A percentile compares a stretch with the other conserved stretches of the same genome.
phyloP scores from a whole-genome alignment of 2,797 vertebrate genomes.

The Spondyliosoma cantharus region DNA sequence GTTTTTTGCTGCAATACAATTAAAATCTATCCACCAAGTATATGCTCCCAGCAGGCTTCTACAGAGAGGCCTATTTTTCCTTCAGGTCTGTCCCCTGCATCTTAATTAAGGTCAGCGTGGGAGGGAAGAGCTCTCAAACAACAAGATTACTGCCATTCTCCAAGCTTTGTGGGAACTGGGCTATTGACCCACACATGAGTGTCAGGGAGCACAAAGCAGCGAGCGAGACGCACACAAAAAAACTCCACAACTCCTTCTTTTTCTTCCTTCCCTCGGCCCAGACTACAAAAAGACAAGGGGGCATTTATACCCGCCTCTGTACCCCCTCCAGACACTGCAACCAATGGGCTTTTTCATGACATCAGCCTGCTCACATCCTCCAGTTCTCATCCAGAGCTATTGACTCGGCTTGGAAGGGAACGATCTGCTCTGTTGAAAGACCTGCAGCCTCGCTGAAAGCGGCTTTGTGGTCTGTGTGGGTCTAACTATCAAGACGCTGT shows the following conservation, averaged over 20 bases:
- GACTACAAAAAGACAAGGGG: slow-evolving; percentile 70
- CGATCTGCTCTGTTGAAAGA: slow-evolving; percentile 66
- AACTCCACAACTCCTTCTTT: slow-evolving; percentile 54
- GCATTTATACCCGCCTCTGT: slow-evolving; percentile 74
- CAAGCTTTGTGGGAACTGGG: slow-evolving; percentile 77
- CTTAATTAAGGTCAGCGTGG: slow-evolving; percentile 73
- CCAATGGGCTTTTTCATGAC: slow-evolving; percentile 73
- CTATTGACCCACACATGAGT: slow-evolving; percentile 77
- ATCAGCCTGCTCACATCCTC: slow-evolving; percentile 65
- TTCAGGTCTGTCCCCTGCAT: slow-evolving; percentile 65
- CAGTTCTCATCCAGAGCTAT: slow-evolving; percentile 66
- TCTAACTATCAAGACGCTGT: slow-evolving; percentile 32
- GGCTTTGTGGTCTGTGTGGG: slow-evolving; percentile 31
- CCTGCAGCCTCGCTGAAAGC: slow-evolving; percentile 42
- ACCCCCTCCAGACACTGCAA: slow-evolving; percentile 65
- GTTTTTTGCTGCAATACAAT: neutral
- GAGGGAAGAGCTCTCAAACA: slow-evolving; percentile 67
- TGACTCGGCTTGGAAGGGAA: slow-evolving; percentile 55
- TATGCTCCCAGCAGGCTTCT: slow-evolving; percentile 6
- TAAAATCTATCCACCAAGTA: slow-evolving; percentile 2
- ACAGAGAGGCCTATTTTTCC: slow-evolving; percentile 45
- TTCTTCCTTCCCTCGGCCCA: slow-evolving; percentile 56
- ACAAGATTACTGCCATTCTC: slow-evolving; percentile 76
- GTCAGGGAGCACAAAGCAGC: slow-evolving; percentile 76
- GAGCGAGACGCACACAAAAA: slow-evolving; percentile 64